Evolutionary conservation across 2,888 invertebrate genomes (phyloP).

Genomic region (Carpatolechia fugitivella): DNA sequence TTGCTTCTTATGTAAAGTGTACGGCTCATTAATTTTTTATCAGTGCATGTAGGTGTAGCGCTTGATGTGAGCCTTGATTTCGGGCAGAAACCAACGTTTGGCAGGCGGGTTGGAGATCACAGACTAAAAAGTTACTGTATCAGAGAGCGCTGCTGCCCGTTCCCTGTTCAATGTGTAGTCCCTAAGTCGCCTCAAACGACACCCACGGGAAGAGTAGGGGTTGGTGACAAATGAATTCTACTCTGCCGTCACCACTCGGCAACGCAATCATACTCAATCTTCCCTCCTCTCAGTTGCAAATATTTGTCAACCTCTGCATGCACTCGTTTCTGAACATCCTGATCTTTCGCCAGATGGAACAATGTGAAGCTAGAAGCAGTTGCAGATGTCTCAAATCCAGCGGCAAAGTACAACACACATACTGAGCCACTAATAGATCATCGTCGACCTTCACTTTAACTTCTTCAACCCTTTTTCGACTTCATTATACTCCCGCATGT

Average conservation of each 20-base stretch:
- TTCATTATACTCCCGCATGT: conserved; percentile 33
- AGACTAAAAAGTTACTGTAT: conserved; percentile 44
- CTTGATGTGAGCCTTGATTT: conserved; percentile 33
- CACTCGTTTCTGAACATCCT: conserved; percentile 34
- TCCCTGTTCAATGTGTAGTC: conserved; percentile 38
- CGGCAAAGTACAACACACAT: conserved; percentile 66
- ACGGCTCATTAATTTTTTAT: too few relatives aligned
- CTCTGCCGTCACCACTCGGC: conserved; percentile 42
- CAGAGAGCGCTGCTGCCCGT: too few relatives aligned
- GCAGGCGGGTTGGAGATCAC: conserved; percentile 39
- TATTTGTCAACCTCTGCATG: conserved; percentile 44
- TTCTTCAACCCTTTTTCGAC: conserved; percentile 21
- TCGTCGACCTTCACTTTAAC: conserved; percentile 47
- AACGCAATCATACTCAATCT: conserved; percentile 43
- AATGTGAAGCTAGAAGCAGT: conserved; percentile 39
- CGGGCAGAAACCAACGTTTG: conserved; percentile 42
- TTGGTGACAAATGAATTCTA: too few relatives aligned
- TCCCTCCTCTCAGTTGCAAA: neutral
- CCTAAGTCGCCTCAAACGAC: too few relatives aligned
- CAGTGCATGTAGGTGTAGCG: conserved; percentile 42
- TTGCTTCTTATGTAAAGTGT: too few relatives aligned
- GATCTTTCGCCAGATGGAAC: conserved; percentile 47
- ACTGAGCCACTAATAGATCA: conserved; percentile 71
- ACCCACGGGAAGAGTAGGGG: conserved; percentile 46
- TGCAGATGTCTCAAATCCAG: conserved; percentile 53